Conservation (phyloP, 2,797 vertebrate species). For the Crax fasciolata region DNA sequence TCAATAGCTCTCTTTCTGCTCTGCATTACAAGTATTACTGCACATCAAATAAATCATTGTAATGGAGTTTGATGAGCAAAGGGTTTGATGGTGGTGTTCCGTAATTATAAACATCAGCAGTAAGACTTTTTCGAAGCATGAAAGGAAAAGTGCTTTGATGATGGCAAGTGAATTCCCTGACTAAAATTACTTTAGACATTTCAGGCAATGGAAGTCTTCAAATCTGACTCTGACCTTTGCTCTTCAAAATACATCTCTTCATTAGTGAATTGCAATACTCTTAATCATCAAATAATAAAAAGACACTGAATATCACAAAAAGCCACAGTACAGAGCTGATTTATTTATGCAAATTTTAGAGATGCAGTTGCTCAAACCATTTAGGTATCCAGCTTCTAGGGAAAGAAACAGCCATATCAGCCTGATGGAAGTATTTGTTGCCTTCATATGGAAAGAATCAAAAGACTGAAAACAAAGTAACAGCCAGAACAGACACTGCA, state of each 20-base stretch:
- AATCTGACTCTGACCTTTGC: conserved; percentile 66
- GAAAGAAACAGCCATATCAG: conserved; percentile 31
- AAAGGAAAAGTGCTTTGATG: conserved; percentile 73
- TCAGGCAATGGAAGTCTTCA: conserved; percentile 68
- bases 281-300: conserved; percentile 78
- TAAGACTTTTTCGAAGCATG: conserved; percentile 69
- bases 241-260: conserved; percentile 75
- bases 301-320: conserved; percentile 71
- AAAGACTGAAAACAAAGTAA: conserved; percentile 70
- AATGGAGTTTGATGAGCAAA: conserved; percentile 80
- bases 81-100: conserved; percentile 72
- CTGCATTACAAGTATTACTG: conserved; percentile 76
- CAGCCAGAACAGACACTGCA: conserved; percentile 70
- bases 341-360: conserved; percentile 75
- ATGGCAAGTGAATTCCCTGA: conserved; percentile 71
- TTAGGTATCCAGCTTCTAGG: conserved; percentile 64
- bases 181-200: conserved; percentile 73
- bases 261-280: conserved; percentile 76
- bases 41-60: conserved; percentile 79
- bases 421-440: conserved; percentile 61
- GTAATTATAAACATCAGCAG: conserved; percentile 83
- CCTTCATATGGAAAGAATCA: conserved; percentile 84
- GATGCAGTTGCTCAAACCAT: conserved; percentile 30
- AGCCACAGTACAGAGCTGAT: conserved; percentile 64
- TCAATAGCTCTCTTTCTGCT: conserved; percentile 78